A percentile compares a stretch with the other conserved stretches of the same genome.
phyloP scores from a whole-genome alignment of 2,888 invertebrate species.

The Leuctra nigra region DNA sequence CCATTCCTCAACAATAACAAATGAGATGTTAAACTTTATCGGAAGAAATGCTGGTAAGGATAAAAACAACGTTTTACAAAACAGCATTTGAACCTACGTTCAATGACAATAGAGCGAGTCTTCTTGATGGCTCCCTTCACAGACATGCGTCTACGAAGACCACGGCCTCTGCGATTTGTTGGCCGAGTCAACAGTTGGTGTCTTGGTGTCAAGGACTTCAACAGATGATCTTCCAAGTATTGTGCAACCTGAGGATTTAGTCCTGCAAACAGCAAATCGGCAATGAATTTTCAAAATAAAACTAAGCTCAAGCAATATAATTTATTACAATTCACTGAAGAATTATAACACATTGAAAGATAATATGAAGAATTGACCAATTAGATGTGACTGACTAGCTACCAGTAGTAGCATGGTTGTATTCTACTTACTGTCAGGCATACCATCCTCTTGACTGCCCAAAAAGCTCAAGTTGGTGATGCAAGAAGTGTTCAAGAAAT shows the following conservation, averaged over 20 bases:
- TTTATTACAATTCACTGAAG: too few relatives aligned
- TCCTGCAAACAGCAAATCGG: too few relatives aligned
- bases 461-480: slow-evolving; percentile 95
- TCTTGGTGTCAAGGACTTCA: slow-evolving; percentile 72
- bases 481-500: slow-evolving; percentile 95
- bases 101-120: slow-evolving; percentile 87
- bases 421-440: slow-evolving; percentile 58
- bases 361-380: background rate
- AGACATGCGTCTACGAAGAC: slow-evolving; percentile 69
- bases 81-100: slow-evolving; percentile 56
- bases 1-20: too few relatives aligned
- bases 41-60: background rate
- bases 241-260: slow-evolving; percentile 76
- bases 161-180: slow-evolving; percentile 39
- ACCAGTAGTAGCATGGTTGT: background rate
- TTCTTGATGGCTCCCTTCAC: slow-evolving; percentile 90
- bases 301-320: too few relatives aligned
- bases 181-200: slow-evolving; percentile 57
- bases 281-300: background rate
- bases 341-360: too few relatives aligned
- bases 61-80: background rate
- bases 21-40: background rate
- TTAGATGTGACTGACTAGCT: too few relatives aligned
- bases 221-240: slow-evolving; percentile 78
- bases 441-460: slow-evolving; percentile 86